These are phyloP conservation scores for Pipistrellus pipistrellus DNA, from an alignment of 2,797 vertebrate genomes.

Conservation along the genomic window DNA sequence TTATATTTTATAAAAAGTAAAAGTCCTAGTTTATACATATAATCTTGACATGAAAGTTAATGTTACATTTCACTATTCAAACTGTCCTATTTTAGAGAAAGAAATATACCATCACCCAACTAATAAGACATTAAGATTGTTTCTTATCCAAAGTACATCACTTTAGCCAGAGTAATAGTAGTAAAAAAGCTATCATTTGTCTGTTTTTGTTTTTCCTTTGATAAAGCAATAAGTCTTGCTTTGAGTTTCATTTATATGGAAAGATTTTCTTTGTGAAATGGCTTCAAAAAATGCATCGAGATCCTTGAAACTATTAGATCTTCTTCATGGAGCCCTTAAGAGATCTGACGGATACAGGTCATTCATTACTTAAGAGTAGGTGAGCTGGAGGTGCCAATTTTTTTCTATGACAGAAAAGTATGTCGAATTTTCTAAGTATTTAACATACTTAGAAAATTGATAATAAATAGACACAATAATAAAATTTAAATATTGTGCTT, in stretches of 20 bases:
- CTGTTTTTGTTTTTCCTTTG: not conserved
- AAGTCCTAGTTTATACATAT: not conserved
- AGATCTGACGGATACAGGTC: not conserved
- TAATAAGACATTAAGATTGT: not conserved
- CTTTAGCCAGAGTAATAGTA: not conserved
- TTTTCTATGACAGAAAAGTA: not conserved
- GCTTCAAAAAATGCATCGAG: not conserved
- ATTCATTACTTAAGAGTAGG: not conserved
- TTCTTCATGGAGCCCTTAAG: not conserved
- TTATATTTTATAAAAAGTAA: not conserved
- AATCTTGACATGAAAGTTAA: not conserved
- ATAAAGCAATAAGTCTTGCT: not conserved
- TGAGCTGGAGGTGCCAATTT: not conserved
- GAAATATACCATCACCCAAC: not conserved
- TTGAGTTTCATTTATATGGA: not conserved
- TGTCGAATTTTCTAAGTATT: not conserved
- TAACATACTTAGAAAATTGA: not conserved
- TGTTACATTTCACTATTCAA: not conserved
- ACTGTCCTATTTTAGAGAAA: not conserved
- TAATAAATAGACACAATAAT: not conserved
- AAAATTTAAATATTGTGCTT: not conserved
- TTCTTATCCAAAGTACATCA: not conserved
- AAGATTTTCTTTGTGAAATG: not conserved
- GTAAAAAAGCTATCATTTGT: not conserved
- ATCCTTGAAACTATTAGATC: not conserved